Base-by-base conservation (phyloP, 2,888 invertebrate genomes). In the Athalia rosae region DNA sequence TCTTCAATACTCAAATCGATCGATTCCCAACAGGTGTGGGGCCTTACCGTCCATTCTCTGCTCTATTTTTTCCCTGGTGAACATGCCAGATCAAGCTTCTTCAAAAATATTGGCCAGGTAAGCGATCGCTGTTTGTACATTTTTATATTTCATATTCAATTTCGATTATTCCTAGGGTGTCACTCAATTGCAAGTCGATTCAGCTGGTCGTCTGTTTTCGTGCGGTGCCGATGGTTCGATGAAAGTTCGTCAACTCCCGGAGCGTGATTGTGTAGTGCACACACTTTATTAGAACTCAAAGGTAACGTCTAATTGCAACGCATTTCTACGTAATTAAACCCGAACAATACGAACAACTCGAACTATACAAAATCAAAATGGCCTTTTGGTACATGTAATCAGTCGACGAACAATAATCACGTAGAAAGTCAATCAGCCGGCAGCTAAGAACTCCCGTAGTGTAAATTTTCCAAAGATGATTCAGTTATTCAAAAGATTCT, bases 191-290 rank as follows among this genome's bases (percentile, higher is more conserved):
- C 95, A 96, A 88, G 95, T 99, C 80, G 99, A 99, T 90, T 93
- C 95, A 62, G 94, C 95, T 80, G 95, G 95, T 45, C 94, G 99
- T 67, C 92, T 99, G 84, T 99, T 98, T 92, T 99, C 99, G 5
- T 99, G 99, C 90, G 99, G 99, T 77, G 98, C 98, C 69, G 99
- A 99, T 92, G 99, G 99, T 85, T 98, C 99, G 71, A 97, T 99
- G 95, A 99, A 99, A 92, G 97, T 99, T 83, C 94, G 99, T 82
- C 95, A 96, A 89, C 91, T 99, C 84, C 97, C 98, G 15, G 97
- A 98, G 88, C 93, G 95, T 82, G 94, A 94, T 86, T 91, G 91
- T 80, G 91, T 92, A 83, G 91, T 92, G 79, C 92, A 92, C 84
- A 90, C 92, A 79, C 88, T 92, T 85, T 93, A 92, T 88, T 92